phyloP scores from a whole-genome alignment of 1,140 invertebrate genomes.

The Cotesia chilonis region DNA sequence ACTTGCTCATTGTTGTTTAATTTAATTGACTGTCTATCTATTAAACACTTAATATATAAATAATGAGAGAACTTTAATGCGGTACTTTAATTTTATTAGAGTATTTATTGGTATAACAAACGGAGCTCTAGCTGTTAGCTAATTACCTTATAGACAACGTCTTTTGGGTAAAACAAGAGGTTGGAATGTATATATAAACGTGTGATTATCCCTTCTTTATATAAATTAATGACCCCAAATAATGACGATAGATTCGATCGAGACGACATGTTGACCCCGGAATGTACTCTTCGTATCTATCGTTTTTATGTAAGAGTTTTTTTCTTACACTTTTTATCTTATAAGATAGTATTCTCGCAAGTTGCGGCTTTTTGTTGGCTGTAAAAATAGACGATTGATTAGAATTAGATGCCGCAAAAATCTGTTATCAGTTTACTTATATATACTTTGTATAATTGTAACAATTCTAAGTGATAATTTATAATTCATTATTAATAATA shows the following conservation, averaged over 20 bases:
- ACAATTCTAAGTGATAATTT: constrained; percentile 2
- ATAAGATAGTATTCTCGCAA: too few relatives aligned
- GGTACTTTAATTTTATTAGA: too few relatives aligned
- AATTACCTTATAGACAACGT: neutral
- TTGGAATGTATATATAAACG: neutral
- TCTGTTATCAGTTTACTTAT: too few relatives aligned
- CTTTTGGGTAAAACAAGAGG: neutral
- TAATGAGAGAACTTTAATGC: too few relatives aligned
- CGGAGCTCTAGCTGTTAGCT: too few relatives aligned
- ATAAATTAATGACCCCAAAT: constrained; percentile 8
- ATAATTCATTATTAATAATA: neutral
- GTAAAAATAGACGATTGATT: too few relatives aligned
- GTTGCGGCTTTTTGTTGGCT: too few relatives aligned
- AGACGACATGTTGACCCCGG: neutral
- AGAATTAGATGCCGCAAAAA: too few relatives aligned
- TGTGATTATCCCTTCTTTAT: neutral
- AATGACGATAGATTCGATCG: neutral
- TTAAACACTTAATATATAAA: neutral
- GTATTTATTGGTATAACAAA: too few relatives aligned
- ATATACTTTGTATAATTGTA: neutral
- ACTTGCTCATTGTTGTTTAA: constrained; percentile 33
- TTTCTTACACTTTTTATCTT: too few relatives aligned
- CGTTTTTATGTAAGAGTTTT: too few relatives aligned
- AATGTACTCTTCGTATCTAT: neutral
- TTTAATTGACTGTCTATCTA: neutral